Base-by-base conservation (phyloP, 2,797 vertebrate genomes). In the Hozukius guyotensis region DNA sequence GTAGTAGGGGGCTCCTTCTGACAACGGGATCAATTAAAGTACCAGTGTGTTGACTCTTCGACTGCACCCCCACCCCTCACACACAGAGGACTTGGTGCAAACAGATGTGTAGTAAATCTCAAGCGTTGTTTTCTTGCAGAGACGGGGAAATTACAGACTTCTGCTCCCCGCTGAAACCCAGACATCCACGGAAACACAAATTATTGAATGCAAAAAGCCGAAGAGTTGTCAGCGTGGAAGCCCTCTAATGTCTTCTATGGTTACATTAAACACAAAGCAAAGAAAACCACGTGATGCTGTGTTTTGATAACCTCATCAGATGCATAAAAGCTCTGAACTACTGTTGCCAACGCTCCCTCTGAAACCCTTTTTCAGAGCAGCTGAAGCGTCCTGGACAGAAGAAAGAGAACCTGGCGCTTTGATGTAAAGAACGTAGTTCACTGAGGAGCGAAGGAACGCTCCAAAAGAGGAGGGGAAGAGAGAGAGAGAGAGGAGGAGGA, bases 41-140 rank as follows among this genome's bases (percentile, higher is more conserved):
- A 75, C 71, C 77, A 86, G 84, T 55, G 22, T 74, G 81, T 63
- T 70, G 74, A 80, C 77, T 80, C 38, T 38, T 14, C 20, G 8
- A 52, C 18, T 52, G 49, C 18, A 20, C 49, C 49, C 49, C 49
- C 20, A 8, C 5, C 20, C 24, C 46, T 62, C 32, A 46, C 14
- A 42, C 16, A 52, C 59, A 22, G 29, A 11, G 18, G 60, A 75
- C 68, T 6, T 53, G 71, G 22, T 65, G 82, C 60, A 31, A 81
- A 78, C 70, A 89, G 77, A 87, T 81, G 81, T 74, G 80, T 56
- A 60, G 56, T 87, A 87, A 89, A 88, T 86, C 71, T 86, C 22
- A 27, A 76, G 72, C 36, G 14, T 29, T 78, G 77, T 71, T 85
- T 82, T 66, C 53, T 65, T 75, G 25, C 78, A 73, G 52, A 70